Percentiles rank a stretch among this genome's conserved stretches.
phyloP scores from a whole-genome alignment of 2,113 vertebrate species.

The Cyphomyrus discorhynchus region DNA sequence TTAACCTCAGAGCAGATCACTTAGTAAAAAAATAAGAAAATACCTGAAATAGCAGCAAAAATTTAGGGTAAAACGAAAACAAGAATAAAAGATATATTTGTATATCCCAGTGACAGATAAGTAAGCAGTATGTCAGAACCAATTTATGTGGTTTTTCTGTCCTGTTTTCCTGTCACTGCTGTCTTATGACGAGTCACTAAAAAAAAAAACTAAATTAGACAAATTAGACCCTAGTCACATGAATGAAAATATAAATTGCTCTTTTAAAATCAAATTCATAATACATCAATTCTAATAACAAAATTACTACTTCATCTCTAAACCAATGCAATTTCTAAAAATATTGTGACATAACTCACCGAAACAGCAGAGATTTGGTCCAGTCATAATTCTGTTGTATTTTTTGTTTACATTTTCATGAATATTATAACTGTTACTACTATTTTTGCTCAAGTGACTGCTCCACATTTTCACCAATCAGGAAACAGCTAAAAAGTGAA shows the following conservation, averaged over 20 bases:
- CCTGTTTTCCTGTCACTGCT: neutral
- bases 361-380: constrained; percentile 57
- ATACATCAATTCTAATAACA: neutral
- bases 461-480: constrained; percentile 91
- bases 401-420: constrained; percentile 42
- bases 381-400: constrained; percentile 77
- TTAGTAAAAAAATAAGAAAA: neutral
- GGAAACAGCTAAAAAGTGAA: constrained; percentile 85
- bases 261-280: neutral
- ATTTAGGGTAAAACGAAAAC: neutral
- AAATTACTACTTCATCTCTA: neutral
- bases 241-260: neutral
- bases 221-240: neutral
- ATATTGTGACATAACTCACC: constrained; percentile 55
- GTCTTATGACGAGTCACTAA: neutral
- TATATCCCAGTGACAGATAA: neutral
- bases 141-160: neutral
- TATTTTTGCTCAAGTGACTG: constrained; percentile 93
- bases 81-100: neutral
- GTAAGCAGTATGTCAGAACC: neutral
- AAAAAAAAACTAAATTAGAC: neutral
- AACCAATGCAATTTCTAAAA: constrained; percentile 18
- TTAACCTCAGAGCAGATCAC: neutral
- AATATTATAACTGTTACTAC: constrained; percentile 63
- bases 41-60: constrained; percentile 7